Evolutionary conservation across 2,797 vertebrate genomes (phyloP).

Genomic region (Amblyopsis hoosieri): DNA sequence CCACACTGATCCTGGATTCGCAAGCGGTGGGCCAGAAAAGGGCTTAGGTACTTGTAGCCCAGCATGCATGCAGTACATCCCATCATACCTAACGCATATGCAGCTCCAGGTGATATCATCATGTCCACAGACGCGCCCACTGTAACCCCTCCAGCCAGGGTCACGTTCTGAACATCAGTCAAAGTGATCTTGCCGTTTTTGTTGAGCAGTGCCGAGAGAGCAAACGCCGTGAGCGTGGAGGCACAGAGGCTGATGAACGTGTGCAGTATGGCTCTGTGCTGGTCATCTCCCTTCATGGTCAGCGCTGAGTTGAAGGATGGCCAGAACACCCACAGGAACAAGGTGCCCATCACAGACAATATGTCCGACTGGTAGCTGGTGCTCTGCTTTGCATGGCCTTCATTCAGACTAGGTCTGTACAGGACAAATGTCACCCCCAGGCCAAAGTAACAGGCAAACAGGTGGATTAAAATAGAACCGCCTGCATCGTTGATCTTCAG

Average conservation of each 20-base stretch:
- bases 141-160: slow-evolving; percentile 84
- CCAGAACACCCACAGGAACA: slow-evolving; percentile 92
- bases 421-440: slow-evolving; percentile 81
- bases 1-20: slow-evolving; percentile 83
- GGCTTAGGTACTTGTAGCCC: slow-evolving; percentile 83
- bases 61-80: slow-evolving; percentile 79
- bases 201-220: slow-evolving; percentile 80
- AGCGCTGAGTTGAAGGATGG: slow-evolving; percentile 85
- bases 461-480: slow-evolving; percentile 84
- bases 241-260: slow-evolving; percentile 84
- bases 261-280: slow-evolving; percentile 85
- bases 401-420: slow-evolving; percentile 65
- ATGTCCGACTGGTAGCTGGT: slow-evolving; percentile 81
- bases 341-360: slow-evolving; percentile 78
- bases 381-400: slow-evolving; percentile 74
- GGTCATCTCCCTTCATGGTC: slow-evolving; percentile 77
- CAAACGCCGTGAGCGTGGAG: slow-evolving; percentile 78
- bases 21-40: slow-evolving; percentile 68
- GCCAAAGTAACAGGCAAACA: slow-evolving; percentile 89
- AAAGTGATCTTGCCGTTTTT: slow-evolving; percentile 80
- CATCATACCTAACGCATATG: slow-evolving; percentile 78
- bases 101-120: slow-evolving; percentile 76
- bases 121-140: slow-evolving; percentile 82
- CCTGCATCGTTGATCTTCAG: slow-evolving; percentile 83
- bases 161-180: slow-evolving; percentile 85